Conservation (phyloP, 2,797 vertebrate species). For the Melanotaenia pygmaea region DNA sequence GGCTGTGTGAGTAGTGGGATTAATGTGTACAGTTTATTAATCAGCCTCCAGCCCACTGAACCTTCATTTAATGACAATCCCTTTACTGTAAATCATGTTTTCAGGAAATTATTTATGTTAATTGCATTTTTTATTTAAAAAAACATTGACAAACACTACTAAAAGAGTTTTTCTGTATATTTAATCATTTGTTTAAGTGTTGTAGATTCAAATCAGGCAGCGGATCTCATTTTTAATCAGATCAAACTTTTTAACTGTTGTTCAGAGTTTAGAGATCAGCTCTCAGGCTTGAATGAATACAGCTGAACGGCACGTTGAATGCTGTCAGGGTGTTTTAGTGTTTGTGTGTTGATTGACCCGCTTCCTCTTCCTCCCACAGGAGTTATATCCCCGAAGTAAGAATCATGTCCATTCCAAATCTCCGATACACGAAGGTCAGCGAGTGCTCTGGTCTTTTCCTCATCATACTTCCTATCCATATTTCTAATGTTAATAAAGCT, state of each 20-base stretch:
- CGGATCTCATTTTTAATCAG: neutral
- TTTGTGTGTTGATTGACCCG: slow-evolving; percentile 14
- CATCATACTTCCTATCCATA: neutral
- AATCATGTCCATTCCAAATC: slow-evolving; percentile 99
- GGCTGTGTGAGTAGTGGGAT: slow-evolving; percentile 91
- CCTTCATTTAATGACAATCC: slow-evolving; percentile 3
- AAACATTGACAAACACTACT: neutral
- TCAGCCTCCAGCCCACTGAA: slow-evolving; percentile 26
- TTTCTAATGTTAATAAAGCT: neutral
- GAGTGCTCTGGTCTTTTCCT: neutral
- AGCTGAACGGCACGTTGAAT: neutral
- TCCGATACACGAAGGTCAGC: slow-evolving; percentile 95
- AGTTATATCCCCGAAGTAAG: slow-evolving; percentile 98
- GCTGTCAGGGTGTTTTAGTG: slow-evolving; percentile 3
- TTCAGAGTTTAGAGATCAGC: neutral
- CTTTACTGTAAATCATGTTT: slow-evolving; percentile 11
- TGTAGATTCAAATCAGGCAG: neutral
- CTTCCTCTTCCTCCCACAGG: slow-evolving; percentile 72
- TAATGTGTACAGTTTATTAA: slow-evolving; percentile 1
- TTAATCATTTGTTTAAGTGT: neutral
- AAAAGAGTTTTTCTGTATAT: neutral
- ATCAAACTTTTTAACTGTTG: neutral
- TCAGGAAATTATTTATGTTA: slow-evolving; percentile 7
- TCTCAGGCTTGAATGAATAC: neutral
- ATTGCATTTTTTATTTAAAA: neutral